Evolutionary conservation across 2,113 vertebrate genomes (phyloP), one percentile per base, ranked within the genome.

Genomic region (Sula dactylatra): DNA sequence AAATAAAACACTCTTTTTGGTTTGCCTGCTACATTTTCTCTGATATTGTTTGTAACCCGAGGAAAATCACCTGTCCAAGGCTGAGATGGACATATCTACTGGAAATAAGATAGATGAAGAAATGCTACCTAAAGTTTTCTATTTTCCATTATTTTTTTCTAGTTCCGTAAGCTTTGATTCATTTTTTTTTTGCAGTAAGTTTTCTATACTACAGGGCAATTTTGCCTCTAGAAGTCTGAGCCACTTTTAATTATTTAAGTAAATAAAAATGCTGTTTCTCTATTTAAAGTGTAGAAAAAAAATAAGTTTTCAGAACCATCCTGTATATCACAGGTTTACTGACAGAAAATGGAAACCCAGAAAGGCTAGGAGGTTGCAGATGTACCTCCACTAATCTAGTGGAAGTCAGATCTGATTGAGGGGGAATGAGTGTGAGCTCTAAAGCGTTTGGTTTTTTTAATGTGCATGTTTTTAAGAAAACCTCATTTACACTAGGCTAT

Each of bases 351-450:
- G n/a, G 66, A 19, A 86, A 38, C 36, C 64, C 42, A 4, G 27
- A 44, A 40, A 45, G 18, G 20, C 7, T 5, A 10, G 10, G 24
- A 61, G 44, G 49, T 12, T 77, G 84, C 44, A 64, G 52, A 38
- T 7, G 5, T 7, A 42, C 49, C 67, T 77, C 65, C 76, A 36
- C 21, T 65, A 38, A 50, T 16, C 21, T 55, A 47, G 3, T 4
- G 6, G 16, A 86, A 65, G 45, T 13, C 66, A 79, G 31, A 82
- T 29, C 22, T 32, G 65, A 73, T 1, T 26, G 77, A 83, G 9
- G 14, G 9, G 14, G 12, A 77, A 52, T 0, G 0, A 82, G 7
- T 4, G 12, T 11, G 16, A 77, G n/a, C 38, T n/a, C 58, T 55
- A 8, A 67, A 45, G 44, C 16, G 44, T 45, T 9, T 45, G 44